Conservation (phyloP, 2,113 vertebrate genomes). For the Pseudorhombus dupliciocellatus region DNA sequence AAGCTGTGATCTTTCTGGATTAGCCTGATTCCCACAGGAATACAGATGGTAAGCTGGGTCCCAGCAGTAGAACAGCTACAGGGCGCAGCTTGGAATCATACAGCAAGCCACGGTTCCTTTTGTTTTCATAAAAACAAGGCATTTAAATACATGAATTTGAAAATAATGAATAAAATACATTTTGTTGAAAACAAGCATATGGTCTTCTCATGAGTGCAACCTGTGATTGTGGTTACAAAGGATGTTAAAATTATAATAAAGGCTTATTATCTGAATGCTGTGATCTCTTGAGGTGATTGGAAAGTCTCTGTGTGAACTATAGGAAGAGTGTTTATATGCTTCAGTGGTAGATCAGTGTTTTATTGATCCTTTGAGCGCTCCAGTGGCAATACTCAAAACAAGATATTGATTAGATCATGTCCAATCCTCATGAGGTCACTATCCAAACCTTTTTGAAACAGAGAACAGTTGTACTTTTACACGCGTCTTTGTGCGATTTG, state of each 20-base stretch:
- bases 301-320: background rate
- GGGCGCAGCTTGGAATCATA: conserved; percentile 11
- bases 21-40: conserved; percentile 66
- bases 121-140: conserved; percentile 31
- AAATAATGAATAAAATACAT: background rate
- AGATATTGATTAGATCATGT: background rate
- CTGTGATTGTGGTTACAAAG: too few species aligned
- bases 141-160: background rate
- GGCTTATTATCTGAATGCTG: background rate
- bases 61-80: conserved; percentile 35
- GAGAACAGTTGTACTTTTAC: conserved; percentile 3
- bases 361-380: too few species aligned
- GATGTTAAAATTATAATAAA: background rate
- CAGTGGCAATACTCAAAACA: background rate
- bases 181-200: too few species aligned
- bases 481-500: conserved; percentile 13
- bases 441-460: background rate
- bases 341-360: background rate
- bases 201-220: too few species aligned
- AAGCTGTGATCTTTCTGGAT: conserved; percentile 44
- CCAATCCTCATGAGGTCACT: background rate
- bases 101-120: conserved; percentile 16
- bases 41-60: conserved; percentile 34
- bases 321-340: background rate
- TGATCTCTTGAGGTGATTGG: background rate